phyloP scores from a whole-genome alignment of 2,113 vertebrate genomes.

The Pelmatolapia mariae region DNA sequence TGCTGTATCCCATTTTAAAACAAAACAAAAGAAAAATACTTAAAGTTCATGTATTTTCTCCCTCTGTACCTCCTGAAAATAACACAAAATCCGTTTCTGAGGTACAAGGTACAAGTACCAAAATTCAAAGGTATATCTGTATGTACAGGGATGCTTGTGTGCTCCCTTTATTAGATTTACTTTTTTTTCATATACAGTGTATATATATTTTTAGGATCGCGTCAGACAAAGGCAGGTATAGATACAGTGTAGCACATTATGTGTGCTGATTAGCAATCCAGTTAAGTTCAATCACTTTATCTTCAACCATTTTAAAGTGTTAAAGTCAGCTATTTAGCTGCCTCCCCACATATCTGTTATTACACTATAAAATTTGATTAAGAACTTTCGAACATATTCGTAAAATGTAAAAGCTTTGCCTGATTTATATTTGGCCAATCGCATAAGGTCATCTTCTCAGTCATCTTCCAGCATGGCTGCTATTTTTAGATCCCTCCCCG shows the following conservation, averaged over 20 bases:
- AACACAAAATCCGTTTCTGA: background rate
- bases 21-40: background rate
- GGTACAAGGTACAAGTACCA: background rate
- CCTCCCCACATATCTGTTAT: background rate
- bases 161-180: background rate
- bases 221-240: background rate
- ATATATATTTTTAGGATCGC: background rate
- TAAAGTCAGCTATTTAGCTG: background rate
- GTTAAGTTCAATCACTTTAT: background rate
- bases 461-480: background rate
- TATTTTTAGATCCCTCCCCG: background rate
- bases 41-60: background rate
- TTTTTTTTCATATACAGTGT: background rate
- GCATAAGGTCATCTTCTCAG: background rate
- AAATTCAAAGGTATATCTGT: background rate
- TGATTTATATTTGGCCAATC: background rate
- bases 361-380: background rate
- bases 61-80: background rate
- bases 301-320: background rate
- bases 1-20: background rate
- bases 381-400: accelerated
- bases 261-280: background rate
- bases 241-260: background rate
- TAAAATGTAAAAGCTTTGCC: background rate
- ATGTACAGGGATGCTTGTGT: background rate